Evolutionary conservation across 2,113 vertebrate species (phyloP).

Genomic region (Paratilapia polleni): DNA sequence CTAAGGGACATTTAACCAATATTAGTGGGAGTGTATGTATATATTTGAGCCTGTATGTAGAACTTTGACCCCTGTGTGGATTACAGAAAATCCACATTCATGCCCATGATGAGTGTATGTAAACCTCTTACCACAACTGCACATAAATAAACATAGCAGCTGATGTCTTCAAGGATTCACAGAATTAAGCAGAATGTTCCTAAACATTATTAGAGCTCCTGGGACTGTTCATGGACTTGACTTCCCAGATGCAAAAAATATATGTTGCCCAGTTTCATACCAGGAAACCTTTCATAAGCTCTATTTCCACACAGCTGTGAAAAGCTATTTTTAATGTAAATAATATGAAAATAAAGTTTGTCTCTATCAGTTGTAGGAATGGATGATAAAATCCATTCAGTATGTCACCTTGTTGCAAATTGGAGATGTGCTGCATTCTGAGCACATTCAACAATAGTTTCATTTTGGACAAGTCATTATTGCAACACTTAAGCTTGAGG

Average conservation of each 20-base stretch:
- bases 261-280: neutral
- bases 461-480: neutral
- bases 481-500: conserved; percentile 22
- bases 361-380: neutral
- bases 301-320: neutral
- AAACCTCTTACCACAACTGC: too few relatives aligned
- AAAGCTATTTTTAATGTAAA: neutral
- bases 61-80: too few relatives aligned
- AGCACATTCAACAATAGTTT: neutral
- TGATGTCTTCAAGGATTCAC: neutral
- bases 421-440: neutral
- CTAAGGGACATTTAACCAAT: too few relatives aligned
- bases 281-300: neutral
- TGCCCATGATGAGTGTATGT: too few relatives aligned
- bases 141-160: neutral
- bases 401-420: neutral
- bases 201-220: neutral
- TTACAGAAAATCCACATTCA: too few relatives aligned
- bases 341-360: neutral
- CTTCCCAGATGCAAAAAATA: neutral
- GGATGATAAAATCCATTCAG: neutral
- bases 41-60: too few relatives aligned
- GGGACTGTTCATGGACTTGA: neutral
- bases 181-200: neutral
- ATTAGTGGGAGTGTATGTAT: too few relatives aligned